Conservation (phyloP, 2,797 vertebrate genomes). For the Liasis olivaceus region DNA sequence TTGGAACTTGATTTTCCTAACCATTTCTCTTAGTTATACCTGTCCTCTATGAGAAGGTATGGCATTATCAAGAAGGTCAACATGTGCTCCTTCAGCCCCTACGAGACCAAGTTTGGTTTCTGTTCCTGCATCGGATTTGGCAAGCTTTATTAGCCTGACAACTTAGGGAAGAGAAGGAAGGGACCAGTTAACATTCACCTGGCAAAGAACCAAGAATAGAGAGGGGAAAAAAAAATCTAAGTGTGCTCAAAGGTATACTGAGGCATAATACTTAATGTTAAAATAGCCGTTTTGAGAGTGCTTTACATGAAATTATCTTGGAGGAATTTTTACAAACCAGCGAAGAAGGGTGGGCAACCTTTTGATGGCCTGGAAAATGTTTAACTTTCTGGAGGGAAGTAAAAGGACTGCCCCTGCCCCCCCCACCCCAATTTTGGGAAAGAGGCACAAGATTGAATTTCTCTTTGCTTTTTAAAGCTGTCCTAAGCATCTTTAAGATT, state of each 20-base stretch:
- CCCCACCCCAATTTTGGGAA: neutral
- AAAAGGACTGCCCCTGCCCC: neutral
- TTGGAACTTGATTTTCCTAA: neutral
- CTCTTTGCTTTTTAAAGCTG: neutral
- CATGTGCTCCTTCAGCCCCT: neutral
- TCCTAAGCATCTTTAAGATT: neutral
- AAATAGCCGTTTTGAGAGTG: neutral
- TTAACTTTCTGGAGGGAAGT: neutral
- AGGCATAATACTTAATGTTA: neutral
- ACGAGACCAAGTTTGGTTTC: neutral
- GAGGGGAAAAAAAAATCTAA: neutral
- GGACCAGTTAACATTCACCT: neutral
- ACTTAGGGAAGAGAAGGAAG: neutral
- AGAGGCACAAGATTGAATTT: neutral
- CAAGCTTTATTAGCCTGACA: neutral
- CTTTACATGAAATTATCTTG: neutral
- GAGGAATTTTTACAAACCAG: neutral
- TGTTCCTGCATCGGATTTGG: neutral
- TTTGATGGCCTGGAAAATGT: neutral
- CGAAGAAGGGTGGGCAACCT: neutral
- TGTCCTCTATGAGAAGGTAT: neutral
- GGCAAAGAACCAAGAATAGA: neutral
- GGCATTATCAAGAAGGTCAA: too few relatives aligned
- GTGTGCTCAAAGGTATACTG: neutral
- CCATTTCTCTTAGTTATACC: too few relatives aligned